Evolutionary conservation across 2,888 invertebrate species (phyloP).

Genomic region (Oscheius sp.): DNA sequence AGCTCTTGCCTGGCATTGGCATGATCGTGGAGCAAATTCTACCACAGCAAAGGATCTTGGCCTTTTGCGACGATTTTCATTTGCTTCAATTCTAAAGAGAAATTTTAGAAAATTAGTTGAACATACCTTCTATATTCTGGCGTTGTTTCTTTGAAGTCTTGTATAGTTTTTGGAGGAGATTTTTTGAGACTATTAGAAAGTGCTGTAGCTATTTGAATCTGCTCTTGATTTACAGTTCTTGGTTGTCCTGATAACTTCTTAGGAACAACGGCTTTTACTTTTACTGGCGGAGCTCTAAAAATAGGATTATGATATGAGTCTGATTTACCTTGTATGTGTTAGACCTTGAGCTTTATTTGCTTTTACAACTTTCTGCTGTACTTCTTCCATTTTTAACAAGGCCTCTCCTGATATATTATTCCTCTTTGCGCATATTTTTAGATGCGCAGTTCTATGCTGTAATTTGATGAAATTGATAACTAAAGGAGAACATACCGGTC

Average conservation of each 20-base stretch:
- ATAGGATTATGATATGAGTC: background rate
- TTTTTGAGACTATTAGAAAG: slow-evolving; percentile 16
- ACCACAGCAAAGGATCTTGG: slow-evolving; percentile 54
- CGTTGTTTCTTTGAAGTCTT: slow-evolving; percentile 2
- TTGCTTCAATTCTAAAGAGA: slow-evolving; percentile 31
- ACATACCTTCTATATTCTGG: slow-evolving; percentile 31
- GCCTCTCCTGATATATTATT: slow-evolving; percentile 22
- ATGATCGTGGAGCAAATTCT: slow-evolving; percentile 51
- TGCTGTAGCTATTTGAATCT: slow-evolving; percentile 29
- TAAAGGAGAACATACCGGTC: slow-evolving; percentile 32
- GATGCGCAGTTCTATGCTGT: slow-evolving; percentile 37
- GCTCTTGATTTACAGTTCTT: slow-evolving; percentile 28
- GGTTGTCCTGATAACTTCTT: slow-evolving; percentile 33
- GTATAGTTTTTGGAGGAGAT: background rate
- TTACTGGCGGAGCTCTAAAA: slow-evolving; percentile 32
- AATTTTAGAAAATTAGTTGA: background rate
- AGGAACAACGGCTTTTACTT: slow-evolving; percentile 8
- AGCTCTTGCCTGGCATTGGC: slow-evolving; percentile 44
- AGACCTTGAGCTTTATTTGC: slow-evolving; percentile 21
- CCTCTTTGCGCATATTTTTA: slow-evolving; percentile 36
- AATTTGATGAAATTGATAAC: slow-evolving; percentile 6
- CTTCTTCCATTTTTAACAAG: slow-evolving; percentile 32
- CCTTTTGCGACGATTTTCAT: slow-evolving; percentile 39
- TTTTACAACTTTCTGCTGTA: slow-evolving; percentile 31
- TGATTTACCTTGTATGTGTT: slow-evolving; percentile 34